Evolutionary conservation across 2,113 vertebrate species (phyloP), one percentile per base, ranked within the genome.

Genomic region (Notarius quadriscutis): DNA sequence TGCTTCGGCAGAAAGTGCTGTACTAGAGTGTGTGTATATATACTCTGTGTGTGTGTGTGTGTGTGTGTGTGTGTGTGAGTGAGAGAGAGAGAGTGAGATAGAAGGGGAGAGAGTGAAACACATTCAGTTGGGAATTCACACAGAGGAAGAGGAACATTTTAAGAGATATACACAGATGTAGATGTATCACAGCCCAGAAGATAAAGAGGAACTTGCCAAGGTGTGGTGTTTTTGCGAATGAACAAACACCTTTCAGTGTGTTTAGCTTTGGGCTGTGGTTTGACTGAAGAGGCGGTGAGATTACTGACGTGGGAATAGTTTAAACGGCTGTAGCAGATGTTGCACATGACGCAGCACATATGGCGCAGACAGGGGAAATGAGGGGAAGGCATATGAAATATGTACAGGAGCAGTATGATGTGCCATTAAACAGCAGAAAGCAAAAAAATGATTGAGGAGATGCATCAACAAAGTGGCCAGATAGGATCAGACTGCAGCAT

Each of bases 271-370:
- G 60, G 74, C 60, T 57, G 75, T 69, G 77, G 62, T 27, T 69
- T 7, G 11, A 79, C 50, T 57, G 77, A 80, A 63, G 72, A 62
- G 71, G 72, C 8, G 30, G 69, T 60, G 55, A 84, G 63, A 85
- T 34, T 63, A 69, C 75, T 81, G 77, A 80, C 8, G 14, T 25
- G 75, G 77, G 85, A 79, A 69, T 55, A 67, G 11, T 51, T 81
- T 55, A 67, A 86, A 55, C 63, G 14, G 62, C 63, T 81, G 22
- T 57, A 86, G 30, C 77, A 81, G 77, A 86, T 80, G 77, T 81
- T 80, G 63, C 30, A 81, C 27, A 86, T 69, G 75, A 79, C n/a
- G 30, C 63, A 58, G 63, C 8, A 27, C 85, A 86, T 81, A 81
- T 86, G 85, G 77, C 12, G 2, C 57, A 77, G 77, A 81, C 60